phyloP scores from a whole-genome alignment of 2,888 invertebrate species.

The Rutpela maculata region DNA sequence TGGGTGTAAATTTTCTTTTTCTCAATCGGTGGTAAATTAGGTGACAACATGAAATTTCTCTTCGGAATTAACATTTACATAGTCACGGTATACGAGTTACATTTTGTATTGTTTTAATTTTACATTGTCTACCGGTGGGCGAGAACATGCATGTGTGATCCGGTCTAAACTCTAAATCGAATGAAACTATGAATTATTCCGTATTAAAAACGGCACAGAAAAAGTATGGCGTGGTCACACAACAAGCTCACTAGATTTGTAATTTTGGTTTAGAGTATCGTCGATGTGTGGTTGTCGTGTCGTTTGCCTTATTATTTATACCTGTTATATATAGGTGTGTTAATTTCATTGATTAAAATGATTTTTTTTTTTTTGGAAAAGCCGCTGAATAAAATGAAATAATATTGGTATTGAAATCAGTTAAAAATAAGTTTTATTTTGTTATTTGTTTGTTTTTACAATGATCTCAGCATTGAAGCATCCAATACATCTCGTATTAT shows the following conservation, averaged over 20 bases:
- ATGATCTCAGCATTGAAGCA: too few species aligned
- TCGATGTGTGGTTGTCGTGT: too few species aligned
- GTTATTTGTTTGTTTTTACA: too few species aligned
- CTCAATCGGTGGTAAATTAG: constrained; percentile 11
- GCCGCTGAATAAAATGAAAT: too few species aligned
- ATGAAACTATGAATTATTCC: background rate
- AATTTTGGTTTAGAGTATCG: background rate
- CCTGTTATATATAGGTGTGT: too few species aligned
- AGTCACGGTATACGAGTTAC: background rate
- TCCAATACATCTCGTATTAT: too few species aligned
- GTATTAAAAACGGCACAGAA: background rate
- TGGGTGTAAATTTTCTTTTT: constrained; percentile 18
- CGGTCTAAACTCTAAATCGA: background rate
- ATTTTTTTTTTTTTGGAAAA: too few species aligned
- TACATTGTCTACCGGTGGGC: constrained; percentile 10
- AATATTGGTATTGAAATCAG: too few species aligned
- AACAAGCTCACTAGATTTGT: background rate
- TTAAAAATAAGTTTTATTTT: too few species aligned
- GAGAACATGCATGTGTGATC: background rate
- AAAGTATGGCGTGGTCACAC: background rate
- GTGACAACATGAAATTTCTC: constrained; percentile 13
- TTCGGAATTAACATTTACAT: constrained; percentile 9
- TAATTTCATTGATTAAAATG: too few species aligned
- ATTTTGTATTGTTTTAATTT: constrained; percentile 21
- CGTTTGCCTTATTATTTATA: too few species aligned